These are phyloP conservation scores for Actinia tenebrosa DNA, from an alignment of 64 coral and sea anemone genomes.

Conservation along the genomic window DNA sequence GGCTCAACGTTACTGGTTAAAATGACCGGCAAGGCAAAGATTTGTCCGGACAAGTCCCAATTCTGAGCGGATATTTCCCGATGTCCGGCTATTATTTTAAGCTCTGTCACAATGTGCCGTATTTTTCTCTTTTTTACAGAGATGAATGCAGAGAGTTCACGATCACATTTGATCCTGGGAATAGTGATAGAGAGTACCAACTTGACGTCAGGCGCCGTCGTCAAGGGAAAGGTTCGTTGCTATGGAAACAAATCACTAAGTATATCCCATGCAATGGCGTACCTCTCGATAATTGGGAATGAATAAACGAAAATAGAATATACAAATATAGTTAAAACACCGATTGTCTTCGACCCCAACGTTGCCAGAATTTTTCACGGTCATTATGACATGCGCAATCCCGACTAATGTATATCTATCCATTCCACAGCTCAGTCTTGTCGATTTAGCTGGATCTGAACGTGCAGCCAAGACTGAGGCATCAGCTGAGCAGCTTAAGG, in stretches of 20 bases:
- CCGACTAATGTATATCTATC: background rate
- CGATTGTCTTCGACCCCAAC: no score
- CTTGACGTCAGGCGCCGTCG: constrained; percentile 79
- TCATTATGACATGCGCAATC: background rate
- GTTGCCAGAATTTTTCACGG: no score
- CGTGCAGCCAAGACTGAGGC: constrained; percentile 88
- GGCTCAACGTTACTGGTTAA: no score
- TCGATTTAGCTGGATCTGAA: constrained; percentile 93
- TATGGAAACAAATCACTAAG: background rate
- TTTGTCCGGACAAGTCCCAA: no score
- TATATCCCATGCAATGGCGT: no score
- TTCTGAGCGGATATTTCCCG: background rate
- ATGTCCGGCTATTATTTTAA: no score
- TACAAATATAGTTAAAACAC: no score
- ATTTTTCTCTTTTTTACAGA: constrained; percentile 35
- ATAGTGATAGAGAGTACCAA: constrained; percentile 98
- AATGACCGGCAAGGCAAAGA: no score
- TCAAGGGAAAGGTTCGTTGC: constrained; percentile 86
- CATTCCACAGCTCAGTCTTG: constrained; percentile 73
- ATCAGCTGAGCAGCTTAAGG: constrained; percentile 87
- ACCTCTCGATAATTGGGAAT: no score
- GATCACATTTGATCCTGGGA: constrained; percentile 92
- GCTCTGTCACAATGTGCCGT: background rate
- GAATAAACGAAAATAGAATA: no score
- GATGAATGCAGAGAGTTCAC: constrained; percentile 98